phyloP scores from a whole-genome alignment of 2,888 invertebrate species.

The Drosophila mercatorum region DNA sequence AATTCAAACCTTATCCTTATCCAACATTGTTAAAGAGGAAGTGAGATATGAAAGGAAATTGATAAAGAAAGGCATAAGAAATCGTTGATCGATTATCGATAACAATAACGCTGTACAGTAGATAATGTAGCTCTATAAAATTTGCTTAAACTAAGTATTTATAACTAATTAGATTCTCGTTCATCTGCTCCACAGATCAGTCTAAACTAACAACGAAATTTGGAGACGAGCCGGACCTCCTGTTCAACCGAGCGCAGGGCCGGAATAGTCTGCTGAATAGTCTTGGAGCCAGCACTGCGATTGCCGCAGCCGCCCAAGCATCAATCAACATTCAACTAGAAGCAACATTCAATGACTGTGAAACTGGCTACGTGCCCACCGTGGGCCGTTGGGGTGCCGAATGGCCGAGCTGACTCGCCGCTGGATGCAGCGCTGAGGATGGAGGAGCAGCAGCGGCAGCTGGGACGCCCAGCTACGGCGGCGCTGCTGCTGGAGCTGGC shows the following conservation, averaged over 20 bases:
- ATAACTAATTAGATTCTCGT: background rate
- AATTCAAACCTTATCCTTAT: background rate
- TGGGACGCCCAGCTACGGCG: constrained; percentile 61
- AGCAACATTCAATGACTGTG: constrained; percentile 85
- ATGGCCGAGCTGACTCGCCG: constrained; percentile 99
- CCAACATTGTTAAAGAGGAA: background rate
- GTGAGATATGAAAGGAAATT: background rate
- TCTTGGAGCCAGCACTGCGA: constrained; percentile 78
- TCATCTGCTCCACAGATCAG: constrained; percentile 87
- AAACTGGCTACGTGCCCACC: constrained; percentile 89
- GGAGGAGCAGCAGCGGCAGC: constrained; percentile 84
- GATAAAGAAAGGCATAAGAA: background rate
- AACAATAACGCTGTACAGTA: background rate
- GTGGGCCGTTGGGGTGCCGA: constrained; percentile 96
- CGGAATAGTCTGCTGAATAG: constrained; percentile 86
- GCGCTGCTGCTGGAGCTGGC: constrained; percentile 54
- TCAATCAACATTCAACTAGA: constrained; percentile 84
- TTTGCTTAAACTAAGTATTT: too few relatives aligned
- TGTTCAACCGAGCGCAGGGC: constrained; percentile 86
- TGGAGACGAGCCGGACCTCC: constrained; percentile 88
- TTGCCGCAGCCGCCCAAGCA: constrained; percentile 60
- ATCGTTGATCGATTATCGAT: too few relatives aligned
- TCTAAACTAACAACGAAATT: constrained; percentile 89
- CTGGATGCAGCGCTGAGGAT: constrained; percentile 83
- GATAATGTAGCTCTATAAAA: too few relatives aligned